Percentiles rank a stretch among this genome's conserved stretches.
phyloP scores from a whole-genome alignment of 2,797 vertebrate species.

The Argyrosomus regius region DNA sequence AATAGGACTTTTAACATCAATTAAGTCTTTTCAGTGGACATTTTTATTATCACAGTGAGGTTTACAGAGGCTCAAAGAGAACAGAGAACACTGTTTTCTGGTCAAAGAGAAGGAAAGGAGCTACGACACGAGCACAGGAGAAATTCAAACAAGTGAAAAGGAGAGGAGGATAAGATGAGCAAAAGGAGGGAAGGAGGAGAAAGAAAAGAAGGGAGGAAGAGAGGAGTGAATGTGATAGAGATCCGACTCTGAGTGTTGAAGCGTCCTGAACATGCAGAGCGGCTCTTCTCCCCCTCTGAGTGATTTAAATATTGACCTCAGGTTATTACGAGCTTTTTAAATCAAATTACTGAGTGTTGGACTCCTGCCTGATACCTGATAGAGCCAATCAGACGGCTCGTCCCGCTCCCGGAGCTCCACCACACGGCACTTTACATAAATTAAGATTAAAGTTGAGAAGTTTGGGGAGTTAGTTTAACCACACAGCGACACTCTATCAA shows the following conservation, averaged over 20 bases:
- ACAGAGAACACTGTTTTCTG: too few relatives aligned
- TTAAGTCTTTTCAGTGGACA: not conserved
- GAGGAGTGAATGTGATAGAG: conserved; percentile 29
- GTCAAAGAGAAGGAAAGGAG: not conserved
- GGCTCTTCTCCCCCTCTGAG: conserved; percentile 55
- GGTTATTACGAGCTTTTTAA: conserved; percentile 81
- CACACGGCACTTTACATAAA: conserved; percentile 78
- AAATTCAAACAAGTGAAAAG: too few relatives aligned
- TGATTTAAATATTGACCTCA: conserved; percentile 79
- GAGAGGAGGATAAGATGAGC: not conserved
- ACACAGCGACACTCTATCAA: conserved; percentile 49
- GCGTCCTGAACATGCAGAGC: conserved; percentile 74
- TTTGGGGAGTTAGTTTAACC: conserved; percentile 63
- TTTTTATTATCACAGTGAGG: not conserved
- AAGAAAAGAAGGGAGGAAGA: not conserved
- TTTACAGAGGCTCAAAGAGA: not conserved
- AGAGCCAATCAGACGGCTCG: conserved; percentile 72
- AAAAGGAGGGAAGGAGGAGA: not conserved
- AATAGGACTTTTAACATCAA: not conserved
- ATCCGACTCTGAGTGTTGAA: conserved; percentile 43
- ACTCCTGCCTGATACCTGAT: conserved; percentile 76
- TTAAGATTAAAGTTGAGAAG: conserved; percentile 78
- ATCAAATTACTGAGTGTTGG: conserved; percentile 82
- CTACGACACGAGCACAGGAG: too few relatives aligned
- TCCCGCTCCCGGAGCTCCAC: conserved; percentile 63